Evolutionary conservation across 2,888 invertebrate genomes (phyloP), one percentile per base, ranked within the genome.

Genomic region (Luffia ferchaultella): DNA sequence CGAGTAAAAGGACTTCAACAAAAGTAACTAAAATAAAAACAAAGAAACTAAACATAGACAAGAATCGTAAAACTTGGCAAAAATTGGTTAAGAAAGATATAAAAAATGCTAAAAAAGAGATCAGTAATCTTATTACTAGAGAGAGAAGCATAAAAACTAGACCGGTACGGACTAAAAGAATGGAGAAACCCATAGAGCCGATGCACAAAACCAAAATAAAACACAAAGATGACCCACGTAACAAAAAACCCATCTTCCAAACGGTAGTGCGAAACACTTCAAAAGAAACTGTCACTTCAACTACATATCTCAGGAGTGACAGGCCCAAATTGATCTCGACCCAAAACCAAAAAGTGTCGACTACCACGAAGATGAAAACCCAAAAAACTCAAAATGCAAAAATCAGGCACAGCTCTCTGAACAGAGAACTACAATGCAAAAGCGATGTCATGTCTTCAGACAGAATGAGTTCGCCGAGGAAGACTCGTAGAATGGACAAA

Each of bases 171-270:
- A 75, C 68, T 2, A 72, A 67, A 53, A 78, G 70, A 52, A 82
- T 82, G 82, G 80, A 80, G 64, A 80, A 79, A 40, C 65, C 70
- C 1, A 55, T 67, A 1, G 76, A 76, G 20, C 50, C 55, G 1
- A 41, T 61, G 2, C 62, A 58, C 54, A 77, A 77, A 59, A 53
- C 60, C 41, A 77, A 75, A 52, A 53, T 60, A 0, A 77, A 73
- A 58, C 66, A 63, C 55, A 77, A 71, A 58, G 76, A 77, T 9
- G 70, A 70, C 18, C 51, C 46, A 15, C 49, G 68, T 57, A 61
- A 63, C 49, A 76, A 77, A 55, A 76, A 80, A 57, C 83, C 83
- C 0, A 79, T 82, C 45, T 82, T 82, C 57, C 82, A 80, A 61
- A 82, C 83, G 0, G 82, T 82, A 50, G 83, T 82, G 2, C 68